Conservation (phyloP, 2,888 invertebrate genomes). For the Petrolisthes cinctipes region DNA sequence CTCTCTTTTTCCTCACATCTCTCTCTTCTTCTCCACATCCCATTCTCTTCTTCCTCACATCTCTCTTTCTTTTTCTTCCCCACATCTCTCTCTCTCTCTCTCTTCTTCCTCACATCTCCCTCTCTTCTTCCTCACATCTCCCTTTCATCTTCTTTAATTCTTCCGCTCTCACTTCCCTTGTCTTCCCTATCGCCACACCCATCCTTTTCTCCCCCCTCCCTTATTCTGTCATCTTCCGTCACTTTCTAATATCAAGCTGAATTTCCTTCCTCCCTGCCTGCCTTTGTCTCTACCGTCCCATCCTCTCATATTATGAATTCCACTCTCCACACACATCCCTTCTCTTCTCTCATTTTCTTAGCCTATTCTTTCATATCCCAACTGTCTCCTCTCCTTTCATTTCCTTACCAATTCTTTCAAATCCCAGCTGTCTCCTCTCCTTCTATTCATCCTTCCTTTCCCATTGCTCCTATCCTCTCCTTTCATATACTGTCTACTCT, state of each 20-base stretch:
- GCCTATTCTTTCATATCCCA: too few relatives aligned
- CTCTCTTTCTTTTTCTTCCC: not conserved
- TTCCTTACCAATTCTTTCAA: not conserved
- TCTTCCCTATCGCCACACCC: not conserved
- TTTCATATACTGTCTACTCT: too few relatives aligned
- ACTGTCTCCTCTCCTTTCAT: not conserved
- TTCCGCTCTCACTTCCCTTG: not conserved
- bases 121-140: not conserved
- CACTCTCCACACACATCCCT: too few relatives aligned
- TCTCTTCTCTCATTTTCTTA: too few relatives aligned
- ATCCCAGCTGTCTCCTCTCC: not conserved
- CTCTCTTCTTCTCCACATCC: not conserved
- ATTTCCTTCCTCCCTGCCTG: not conserved
- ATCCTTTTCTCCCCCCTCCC: not conserved
- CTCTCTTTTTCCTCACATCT: not conserved
- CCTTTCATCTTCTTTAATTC: not conserved
- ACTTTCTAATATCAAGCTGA: too few relatives aligned
- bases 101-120: not conserved
- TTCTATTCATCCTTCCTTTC: not conserved
- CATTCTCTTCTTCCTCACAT: not conserved
- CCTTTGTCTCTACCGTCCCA: not conserved
- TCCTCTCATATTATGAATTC: too few relatives aligned
- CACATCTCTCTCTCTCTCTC: not conserved
- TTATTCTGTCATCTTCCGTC: not conserved
- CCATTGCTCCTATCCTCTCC: not conserved